A percentile compares a stretch with the other conserved stretches of the same genome.
Evolutionary conservation across 1,140 invertebrate species (phyloP).

Genomic region (Odontomachus brunneus): DNA sequence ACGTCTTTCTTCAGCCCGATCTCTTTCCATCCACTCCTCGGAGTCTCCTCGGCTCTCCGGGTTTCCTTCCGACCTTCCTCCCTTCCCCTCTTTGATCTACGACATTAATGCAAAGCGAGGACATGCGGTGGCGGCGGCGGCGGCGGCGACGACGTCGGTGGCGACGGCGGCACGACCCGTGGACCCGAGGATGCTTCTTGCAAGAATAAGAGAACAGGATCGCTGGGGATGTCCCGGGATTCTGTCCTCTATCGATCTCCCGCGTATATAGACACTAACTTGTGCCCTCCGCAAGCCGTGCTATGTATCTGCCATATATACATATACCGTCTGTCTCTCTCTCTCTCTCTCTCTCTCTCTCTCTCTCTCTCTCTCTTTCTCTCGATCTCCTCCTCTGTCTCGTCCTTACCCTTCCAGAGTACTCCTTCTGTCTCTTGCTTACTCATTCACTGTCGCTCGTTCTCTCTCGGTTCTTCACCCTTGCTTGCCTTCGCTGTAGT

Average conservation of each 20-base stretch:
- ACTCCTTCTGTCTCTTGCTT: not conserved
- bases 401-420: not conserved
- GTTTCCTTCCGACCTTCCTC: slow-evolving; percentile 23
- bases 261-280: slow-evolving; percentile 84
- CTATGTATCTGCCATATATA: slow-evolving; percentile 79
- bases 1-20: slow-evolving; percentile 46
- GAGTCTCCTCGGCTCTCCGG: not conserved
- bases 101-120: slow-evolving; percentile 76
- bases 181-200: slow-evolving; percentile 83
- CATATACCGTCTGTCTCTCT: slow-evolving; percentile 73
- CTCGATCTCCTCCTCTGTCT: slow-evolving; percentile 21
- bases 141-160: slow-evolving; percentile 61
- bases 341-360: slow-evolving; percentile 52
- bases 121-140: slow-evolving; percentile 67
- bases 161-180: slow-evolving; percentile 69
- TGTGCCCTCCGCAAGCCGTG: slow-evolving; percentile 82
- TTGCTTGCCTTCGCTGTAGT: slow-evolving; percentile 6
- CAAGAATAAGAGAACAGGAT: slow-evolving; percentile 85
- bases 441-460: not conserved
- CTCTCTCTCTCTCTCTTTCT: not conserved
- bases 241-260: slow-evolving; percentile 85
- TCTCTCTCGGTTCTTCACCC: slow-evolving; percentile 6
- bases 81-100: slow-evolving; percentile 15
- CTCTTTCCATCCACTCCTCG: slow-evolving; percentile 18
- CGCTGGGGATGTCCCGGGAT: slow-evolving; percentile 85